A percentile compares a stretch with the other conserved stretches of the same genome.
Evolutionary conservation across 2,888 invertebrate genomes (phyloP).

Genomic region (Eledone cirrhosa): DNA sequence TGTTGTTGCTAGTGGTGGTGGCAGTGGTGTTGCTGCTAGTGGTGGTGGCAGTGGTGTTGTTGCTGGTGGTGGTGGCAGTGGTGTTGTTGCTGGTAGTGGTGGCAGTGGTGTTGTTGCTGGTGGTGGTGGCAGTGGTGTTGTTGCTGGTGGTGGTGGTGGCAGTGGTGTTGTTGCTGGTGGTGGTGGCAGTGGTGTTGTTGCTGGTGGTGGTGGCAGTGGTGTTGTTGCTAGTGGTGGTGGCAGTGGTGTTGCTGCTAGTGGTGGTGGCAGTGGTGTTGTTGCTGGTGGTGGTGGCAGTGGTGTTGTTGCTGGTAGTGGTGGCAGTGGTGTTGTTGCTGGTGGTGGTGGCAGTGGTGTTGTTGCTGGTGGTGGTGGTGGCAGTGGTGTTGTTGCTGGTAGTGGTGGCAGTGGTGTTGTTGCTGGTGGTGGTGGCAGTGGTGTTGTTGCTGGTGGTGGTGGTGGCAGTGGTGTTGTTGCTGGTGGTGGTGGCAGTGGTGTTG

Average conservation of each 20-base stretch:
- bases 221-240: no score
- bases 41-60: neutral
- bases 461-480: no score
- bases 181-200: neutral
- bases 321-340: neutral
- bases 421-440: no score
- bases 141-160: neutral
- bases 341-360: neutral
- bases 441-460: no score
- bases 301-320: no score
- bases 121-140: neutral
- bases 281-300: neutral
- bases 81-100: no score
- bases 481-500: no score
- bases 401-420: neutral
- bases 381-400: no score
- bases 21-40: no score
- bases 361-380: neutral
- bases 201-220: neutral
- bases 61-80: neutral
- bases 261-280: no score
- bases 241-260: no score
- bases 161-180: no score
- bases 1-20: neutral
- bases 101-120: neutral